Conservation (phyloP, 1,140 invertebrate species). For the Matsumurasca onukii region DNA sequence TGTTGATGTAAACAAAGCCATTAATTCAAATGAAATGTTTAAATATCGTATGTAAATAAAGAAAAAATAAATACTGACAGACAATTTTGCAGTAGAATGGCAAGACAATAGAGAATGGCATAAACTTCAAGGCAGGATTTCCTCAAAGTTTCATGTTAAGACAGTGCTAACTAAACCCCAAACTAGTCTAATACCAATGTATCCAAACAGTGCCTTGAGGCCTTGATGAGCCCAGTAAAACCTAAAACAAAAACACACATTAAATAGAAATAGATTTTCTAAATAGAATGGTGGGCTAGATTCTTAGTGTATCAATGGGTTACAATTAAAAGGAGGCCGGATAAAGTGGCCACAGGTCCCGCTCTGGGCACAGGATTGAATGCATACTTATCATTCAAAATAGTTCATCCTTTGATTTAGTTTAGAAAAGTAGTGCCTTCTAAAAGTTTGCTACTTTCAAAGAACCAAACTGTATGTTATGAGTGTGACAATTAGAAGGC, state of each 20-base stretch:
- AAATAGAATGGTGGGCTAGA: neutral
- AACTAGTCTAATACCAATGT: neutral
- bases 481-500: too few species aligned
- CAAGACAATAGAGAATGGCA: neutral
- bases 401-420: neutral
- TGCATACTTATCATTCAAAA: neutral
- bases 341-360: neutral
- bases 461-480: too few species aligned
- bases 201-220: neutral
- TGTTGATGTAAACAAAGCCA: neutral
- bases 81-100: neutral
- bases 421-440: too few species aligned
- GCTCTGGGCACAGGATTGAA: neutral
- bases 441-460: too few species aligned
- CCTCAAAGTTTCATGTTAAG: neutral
- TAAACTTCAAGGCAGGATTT: neutral
- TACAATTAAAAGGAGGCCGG: neutral
- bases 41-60: neutral
- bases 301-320: neutral
- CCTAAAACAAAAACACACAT: neutral
- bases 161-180: constrained; percentile 5
- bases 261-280: neutral
- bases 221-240: constrained; percentile 21
- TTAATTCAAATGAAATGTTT: neutral
- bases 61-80: neutral